These are phyloP conservation scores for Setophaga petechia DNA, from an alignment of 2,113 vertebrate species.

Conservation along the genomic window DNA sequence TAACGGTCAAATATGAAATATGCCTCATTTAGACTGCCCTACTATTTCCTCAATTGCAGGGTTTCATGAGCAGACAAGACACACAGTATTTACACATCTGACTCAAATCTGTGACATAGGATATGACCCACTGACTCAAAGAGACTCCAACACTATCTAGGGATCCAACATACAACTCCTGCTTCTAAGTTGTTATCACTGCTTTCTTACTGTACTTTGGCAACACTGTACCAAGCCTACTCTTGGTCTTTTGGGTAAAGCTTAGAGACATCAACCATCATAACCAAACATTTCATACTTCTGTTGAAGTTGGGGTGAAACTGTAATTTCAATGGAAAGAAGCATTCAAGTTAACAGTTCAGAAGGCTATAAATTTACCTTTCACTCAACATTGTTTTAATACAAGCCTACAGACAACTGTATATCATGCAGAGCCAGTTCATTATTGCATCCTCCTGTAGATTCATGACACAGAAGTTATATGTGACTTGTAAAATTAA, in stretches of 20 bases:
- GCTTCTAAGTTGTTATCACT: background rate
- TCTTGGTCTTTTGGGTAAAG: background rate
- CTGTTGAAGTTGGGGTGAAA: background rate
- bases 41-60: background rate
- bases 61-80: background rate
- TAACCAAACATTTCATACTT: background rate
- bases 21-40: background rate
- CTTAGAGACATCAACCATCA: background rate
- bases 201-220: background rate
- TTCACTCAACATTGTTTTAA: background rate
- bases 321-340: background rate
- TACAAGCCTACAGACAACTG: background rate
- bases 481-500: background rate
- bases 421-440: background rate
- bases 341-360: background rate
- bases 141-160: background rate
- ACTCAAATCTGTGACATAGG: background rate
- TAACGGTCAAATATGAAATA: background rate
- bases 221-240: background rate
- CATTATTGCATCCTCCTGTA: background rate
- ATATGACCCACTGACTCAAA: background rate
- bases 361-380: background rate
- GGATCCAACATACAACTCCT: background rate
- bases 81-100: background rate
- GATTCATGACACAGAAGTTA: background rate